Evolutionary conservation across 2,113 vertebrate genomes (phyloP), one percentile per base, ranked within the genome.

Genomic region (Oplegnathus fasciatus): DNA sequence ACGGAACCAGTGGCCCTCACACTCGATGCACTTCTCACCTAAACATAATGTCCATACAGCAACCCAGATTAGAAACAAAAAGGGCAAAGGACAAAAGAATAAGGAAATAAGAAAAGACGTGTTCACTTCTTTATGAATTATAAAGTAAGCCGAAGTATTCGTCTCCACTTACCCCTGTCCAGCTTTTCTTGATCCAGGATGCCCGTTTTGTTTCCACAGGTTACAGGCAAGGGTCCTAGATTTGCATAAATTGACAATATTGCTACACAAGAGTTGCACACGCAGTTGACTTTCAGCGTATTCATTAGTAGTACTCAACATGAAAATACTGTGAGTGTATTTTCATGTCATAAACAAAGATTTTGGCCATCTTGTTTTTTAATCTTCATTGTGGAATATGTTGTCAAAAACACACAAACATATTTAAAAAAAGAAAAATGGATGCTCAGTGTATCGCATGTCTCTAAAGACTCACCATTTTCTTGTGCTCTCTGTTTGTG

Each of bases 171-270:
- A 92, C 94, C 26, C 20, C 37, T 80, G 4, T 7, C 1, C 14
- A 86, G 82, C 44, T 71, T 93, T 1, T 74, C n/a, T 65, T 46
- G 4, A 60, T 92, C 8, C 58, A 94, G 75, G 32, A 22, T 0
- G 7, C 94, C 94, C 1, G 30, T 20, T 89, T 89, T 92, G 77
- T 24, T n/a, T 75, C 87, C 94, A 89, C 94, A 94, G 10, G 75
- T 89, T 9, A 94, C 93, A 64, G 2, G 1, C 34, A 86, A 32
- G 3, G 40, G 4, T 3, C n/a, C 71, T 84, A 32, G 1, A 6
- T 68, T 72, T 8, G n/a, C 42, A 30, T 1, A 24, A 24, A 26
- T 46, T 44, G n/a, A 34, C 24, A 60, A 18, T 32, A 32, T 2
- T 30, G 28, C 57, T 4, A 64, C 10, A 64, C 5, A 28, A n/a